Evolutionary conservation across 2,888 invertebrate genomes (phyloP).

Genomic region (Nomada fucata): DNA sequence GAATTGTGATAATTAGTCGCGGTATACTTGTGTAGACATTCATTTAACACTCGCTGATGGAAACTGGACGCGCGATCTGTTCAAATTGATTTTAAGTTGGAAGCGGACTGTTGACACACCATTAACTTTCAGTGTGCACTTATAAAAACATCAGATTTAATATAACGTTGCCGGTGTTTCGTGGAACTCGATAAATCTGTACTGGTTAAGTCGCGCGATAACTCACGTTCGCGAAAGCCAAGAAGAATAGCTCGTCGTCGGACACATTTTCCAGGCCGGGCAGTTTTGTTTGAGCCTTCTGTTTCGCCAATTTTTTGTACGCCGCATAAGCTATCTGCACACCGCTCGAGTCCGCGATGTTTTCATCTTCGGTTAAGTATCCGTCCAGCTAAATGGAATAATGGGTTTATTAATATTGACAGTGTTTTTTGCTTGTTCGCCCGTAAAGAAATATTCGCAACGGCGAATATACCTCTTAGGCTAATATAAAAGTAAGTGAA

Average conservation of each 20-base stretch:
- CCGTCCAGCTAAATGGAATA: conserved; percentile 25
- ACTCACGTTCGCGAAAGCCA: conserved; percentile 65
- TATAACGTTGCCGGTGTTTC: background rate
- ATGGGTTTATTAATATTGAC: background rate
- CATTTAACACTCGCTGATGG: conserved; percentile 6
- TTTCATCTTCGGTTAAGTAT: conserved; percentile 52
- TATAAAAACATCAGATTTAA: background rate
- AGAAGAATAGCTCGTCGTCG: conserved; percentile 64
- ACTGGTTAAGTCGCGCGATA: background rate
- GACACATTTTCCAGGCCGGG: conserved; percentile 54
- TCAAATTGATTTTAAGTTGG: background rate
- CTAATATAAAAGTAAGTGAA: background rate
- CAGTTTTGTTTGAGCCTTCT: conserved; percentile 41
- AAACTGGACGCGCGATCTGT: no score
- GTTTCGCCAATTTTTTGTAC: conserved; percentile 37
- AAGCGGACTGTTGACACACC: background rate
- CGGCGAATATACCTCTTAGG: background rate
- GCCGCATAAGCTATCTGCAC: conserved; percentile 52
- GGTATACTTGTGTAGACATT: background rate
- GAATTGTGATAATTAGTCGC: conserved; percentile 29
- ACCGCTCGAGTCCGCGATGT: conserved; percentile 65
- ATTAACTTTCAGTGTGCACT: background rate
- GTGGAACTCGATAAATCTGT: no score
- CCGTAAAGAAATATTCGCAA: background rate
- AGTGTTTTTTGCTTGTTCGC: no score